A percentile compares a stretch with the other conserved stretches of the same genome.
phyloP scores from a whole-genome alignment of 2,797 vertebrate species.

The Erethizon dorsatum region DNA sequence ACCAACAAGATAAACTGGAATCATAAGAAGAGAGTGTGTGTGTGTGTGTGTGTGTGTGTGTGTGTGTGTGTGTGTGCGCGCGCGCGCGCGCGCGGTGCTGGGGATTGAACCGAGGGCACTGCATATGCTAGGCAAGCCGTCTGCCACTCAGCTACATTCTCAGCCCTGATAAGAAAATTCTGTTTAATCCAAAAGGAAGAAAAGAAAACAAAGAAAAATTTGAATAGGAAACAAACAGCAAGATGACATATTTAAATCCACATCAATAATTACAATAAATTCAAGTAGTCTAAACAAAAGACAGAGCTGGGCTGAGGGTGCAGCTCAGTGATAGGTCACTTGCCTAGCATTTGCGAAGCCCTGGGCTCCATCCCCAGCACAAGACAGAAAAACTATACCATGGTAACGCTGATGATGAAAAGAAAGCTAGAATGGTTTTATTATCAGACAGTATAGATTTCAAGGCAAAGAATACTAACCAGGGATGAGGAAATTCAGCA shows the following conservation, averaged over 20 bases:
- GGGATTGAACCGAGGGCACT: background rate
- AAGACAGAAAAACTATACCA: slow-evolving; percentile 11
- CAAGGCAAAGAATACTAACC: background rate
- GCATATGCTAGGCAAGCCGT: background rate
- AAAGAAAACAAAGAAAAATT: background rate
- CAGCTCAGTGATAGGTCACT: background rate
- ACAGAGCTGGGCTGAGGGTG: background rate
- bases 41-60: background rate
- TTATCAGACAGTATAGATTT: background rate
- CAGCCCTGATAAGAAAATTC: background rate
- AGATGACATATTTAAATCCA: background rate
- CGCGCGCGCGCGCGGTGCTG: background rate
- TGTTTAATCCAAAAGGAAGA: slow-evolving; percentile 5
- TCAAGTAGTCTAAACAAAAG: background rate
- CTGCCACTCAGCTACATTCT: background rate
- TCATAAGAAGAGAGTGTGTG: background rate
- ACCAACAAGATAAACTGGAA: slow-evolving; percentile 20
- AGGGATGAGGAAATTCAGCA: slow-evolving; percentile 10
- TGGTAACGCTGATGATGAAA: background rate
- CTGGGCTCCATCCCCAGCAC: background rate
- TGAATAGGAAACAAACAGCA: slow-evolving; percentile 43
- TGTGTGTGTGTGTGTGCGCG: background rate
- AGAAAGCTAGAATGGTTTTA: background rate
- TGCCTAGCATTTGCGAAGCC: background rate
- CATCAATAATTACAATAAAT: slow-evolving; percentile 29